A percentile compares a stretch with the other conserved stretches of the same genome.
phyloP scores from a whole-genome alignment of 2,888 invertebrate species.

The Tinea trinotella region DNA sequence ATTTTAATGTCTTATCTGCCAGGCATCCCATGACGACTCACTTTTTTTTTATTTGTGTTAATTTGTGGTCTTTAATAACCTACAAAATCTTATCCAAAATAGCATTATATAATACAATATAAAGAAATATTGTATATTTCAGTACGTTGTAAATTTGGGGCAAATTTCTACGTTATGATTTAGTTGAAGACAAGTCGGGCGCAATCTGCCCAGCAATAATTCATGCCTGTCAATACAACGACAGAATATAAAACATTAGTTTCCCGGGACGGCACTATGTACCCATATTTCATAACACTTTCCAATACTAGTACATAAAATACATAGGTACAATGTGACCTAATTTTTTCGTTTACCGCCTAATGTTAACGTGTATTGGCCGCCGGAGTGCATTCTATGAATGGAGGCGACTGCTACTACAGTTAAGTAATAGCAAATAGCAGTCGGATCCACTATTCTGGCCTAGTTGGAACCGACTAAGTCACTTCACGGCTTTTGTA shows the following conservation, averaged over 20 bases:
- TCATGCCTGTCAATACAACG: slow-evolving; percentile 57
- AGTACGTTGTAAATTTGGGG: slow-evolving; percentile 14
- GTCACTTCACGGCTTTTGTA: too few relatives aligned
- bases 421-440: too few relatives aligned
- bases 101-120: not conserved
- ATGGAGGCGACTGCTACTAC: too few relatives aligned
- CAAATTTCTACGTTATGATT: slow-evolving; percentile 19
- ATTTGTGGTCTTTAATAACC: too few relatives aligned
- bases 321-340: not conserved
- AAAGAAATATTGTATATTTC: not conserved
- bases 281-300: slow-evolving; percentile 39
- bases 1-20: too few relatives aligned
- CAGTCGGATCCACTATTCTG: too few relatives aligned
- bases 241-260: slow-evolving; percentile 59
- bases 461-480: too few relatives aligned
- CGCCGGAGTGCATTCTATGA: too few relatives aligned
- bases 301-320: not conserved
- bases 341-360: too few relatives aligned
- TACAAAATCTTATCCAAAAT: not conserved
- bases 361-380: too few relatives aligned
- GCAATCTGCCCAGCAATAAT: slow-evolving; percentile 52
- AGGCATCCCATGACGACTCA: too few relatives aligned
- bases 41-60: too few relatives aligned
- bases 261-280: slow-evolving; percentile 33
- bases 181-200: slow-evolving; percentile 23